A percentile compares a stretch with the other conserved stretches of the same genome.
phyloP scores from a whole-genome alignment of 1,140 invertebrate species.

The Xylocopa sonorina region DNA sequence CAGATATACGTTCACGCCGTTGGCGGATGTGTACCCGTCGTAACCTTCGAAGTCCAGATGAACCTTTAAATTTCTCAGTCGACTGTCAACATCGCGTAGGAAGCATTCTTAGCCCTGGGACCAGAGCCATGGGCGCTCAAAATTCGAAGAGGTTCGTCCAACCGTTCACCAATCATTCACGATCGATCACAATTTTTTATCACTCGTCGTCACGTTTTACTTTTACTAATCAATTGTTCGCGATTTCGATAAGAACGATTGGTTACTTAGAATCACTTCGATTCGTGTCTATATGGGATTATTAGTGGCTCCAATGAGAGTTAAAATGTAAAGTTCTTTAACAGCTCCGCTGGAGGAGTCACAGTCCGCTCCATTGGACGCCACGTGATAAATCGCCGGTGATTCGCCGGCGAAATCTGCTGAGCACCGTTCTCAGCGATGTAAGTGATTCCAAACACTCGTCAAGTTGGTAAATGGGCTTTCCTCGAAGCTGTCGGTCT shows the following conservation, averaged over 20 bases:
- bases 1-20: constrained; percentile 10
- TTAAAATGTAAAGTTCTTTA: neutral
- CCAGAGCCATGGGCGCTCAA: constrained; percentile 27
- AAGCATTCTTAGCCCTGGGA: neutral
- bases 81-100: neutral
- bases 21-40: neutral
- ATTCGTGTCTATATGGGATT: neutral
- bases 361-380: neutral
- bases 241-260: no score
- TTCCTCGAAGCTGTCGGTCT: neutral
- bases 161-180: no score
- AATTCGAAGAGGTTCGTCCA: constrained; percentile 35
- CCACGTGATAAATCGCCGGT: constrained; percentile 4
- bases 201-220: no score
- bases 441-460: neutral
- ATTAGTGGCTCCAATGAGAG: neutral
- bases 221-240: no score
- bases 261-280: no score
- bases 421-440: neutral
- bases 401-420: neutral
- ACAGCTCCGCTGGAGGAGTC: no score
- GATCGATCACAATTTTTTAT: no score
- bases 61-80: constrained; percentile 37
- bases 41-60: constrained; percentile 25
- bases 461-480: neutral